These are phyloP conservation scores for Hydriomena furcata DNA, from an alignment of 2,888 invertebrate species.

Conservation along the genomic window DNA sequence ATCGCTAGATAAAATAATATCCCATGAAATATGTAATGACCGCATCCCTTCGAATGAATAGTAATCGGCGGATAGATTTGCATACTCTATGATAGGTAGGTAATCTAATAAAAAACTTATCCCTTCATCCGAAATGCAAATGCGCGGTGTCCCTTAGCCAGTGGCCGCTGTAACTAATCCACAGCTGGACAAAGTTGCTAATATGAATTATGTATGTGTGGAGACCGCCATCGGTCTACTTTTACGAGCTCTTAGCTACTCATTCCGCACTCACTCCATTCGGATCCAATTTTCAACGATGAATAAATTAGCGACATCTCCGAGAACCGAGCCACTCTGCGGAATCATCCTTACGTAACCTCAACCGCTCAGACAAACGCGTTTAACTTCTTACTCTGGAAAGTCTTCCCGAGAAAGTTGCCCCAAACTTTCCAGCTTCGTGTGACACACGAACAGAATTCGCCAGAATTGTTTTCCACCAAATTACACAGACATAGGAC, in stretches of 20 bases:
- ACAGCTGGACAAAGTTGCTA: conserved; percentile 48
- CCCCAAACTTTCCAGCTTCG: conserved; percentile 40
- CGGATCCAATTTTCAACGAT: conserved; percentile 59
- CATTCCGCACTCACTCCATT: conserved; percentile 42
- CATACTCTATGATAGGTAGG: conserved; percentile 39
- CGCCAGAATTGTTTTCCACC: conserved; percentile 55
- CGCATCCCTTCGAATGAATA: conserved; percentile 27
- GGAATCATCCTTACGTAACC: conserved; percentile 36
- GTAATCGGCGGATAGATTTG: conserved; percentile 32
- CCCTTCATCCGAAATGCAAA: conserved; percentile 52
- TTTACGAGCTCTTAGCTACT: conserved; percentile 44
- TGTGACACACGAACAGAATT: conserved; percentile 49
- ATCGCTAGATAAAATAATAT: background rate
- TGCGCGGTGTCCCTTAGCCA: conserved; percentile 47
- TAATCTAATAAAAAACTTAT: conserved; percentile 57
- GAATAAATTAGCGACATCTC: conserved; percentile 56
- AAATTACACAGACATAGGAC: conserved; percentile 51
- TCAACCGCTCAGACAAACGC: conserved; percentile 39
- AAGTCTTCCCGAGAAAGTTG: conserved; percentile 43
- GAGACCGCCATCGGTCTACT: conserved; percentile 38
- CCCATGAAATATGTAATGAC: conserved; percentile 7
- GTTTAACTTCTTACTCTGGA: conserved; percentile 56
- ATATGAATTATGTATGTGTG: conserved; percentile 59
- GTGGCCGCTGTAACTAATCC: conserved; percentile 45
- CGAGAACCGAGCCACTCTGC: conserved; percentile 32